These are phyloP conservation scores for Excalfactoria chinensis DNA, from an alignment of 2,113 vertebrate genomes.

Conservation along the genomic window DNA sequence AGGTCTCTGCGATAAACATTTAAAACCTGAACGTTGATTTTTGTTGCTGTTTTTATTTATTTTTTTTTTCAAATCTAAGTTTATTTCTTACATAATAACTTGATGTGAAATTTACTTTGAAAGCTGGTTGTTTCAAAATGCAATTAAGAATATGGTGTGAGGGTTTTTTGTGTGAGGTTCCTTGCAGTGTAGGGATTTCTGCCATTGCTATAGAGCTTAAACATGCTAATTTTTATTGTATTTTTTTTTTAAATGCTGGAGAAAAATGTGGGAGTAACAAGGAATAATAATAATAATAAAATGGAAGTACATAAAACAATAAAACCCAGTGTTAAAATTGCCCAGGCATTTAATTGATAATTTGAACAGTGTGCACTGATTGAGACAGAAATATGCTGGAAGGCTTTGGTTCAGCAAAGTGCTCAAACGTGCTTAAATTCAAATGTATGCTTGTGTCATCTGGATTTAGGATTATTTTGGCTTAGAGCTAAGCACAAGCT, in stretches of 20 bases:
- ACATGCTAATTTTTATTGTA: not conserved
- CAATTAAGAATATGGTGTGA: not conserved
- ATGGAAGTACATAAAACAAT: not conserved
- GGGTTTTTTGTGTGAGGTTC: not conserved
- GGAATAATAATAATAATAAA: not conserved
- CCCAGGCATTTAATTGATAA: slow-evolving; percentile 27
- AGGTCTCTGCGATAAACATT: fast-evolving
- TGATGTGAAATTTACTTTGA: not conserved
- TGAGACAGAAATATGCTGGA: not conserved
- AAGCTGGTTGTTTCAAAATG: not conserved
- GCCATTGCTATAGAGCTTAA: not conserved
- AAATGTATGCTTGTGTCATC: not conserved
- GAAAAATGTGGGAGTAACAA: not conserved
- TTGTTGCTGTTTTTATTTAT: not conserved
- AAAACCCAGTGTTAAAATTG: not conserved
- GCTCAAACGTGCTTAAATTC: not conserved
- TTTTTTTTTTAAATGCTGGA: not conserved
- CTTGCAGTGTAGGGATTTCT: not conserved
- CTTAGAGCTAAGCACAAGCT: not conserved
- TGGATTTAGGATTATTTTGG: fast-evolving
- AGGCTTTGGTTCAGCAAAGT: not conserved
- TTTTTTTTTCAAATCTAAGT: not conserved
- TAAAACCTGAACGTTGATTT: not conserved
- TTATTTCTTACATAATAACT: not conserved
- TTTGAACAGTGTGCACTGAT: not conserved